Base-by-base conservation (phyloP, 2,113 vertebrate species). In the Verasper variegatus region DNA sequence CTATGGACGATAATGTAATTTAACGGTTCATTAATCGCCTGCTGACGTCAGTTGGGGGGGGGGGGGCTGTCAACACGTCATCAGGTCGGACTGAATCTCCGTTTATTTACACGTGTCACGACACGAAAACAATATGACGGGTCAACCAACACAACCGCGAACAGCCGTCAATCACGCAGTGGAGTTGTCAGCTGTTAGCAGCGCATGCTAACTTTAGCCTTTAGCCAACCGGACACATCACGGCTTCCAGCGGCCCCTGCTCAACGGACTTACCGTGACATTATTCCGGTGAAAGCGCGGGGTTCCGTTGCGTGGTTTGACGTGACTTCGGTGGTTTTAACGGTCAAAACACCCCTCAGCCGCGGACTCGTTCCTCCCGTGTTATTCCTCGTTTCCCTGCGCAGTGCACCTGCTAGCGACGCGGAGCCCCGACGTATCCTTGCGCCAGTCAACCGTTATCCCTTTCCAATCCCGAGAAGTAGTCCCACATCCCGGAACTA, bases 401-500 rank as follows among this genome's bases (percentile, higher is more conserved):
- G 78, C 56, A 60, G 55, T 88, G 82, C 92, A 93, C 92, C 90
- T 92, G 91, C 90, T 88, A 65, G 70, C 74, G 75, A 71, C 75
- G 80, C 40, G 78, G 57, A 24, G 26, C 86, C 72, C 61, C 75
- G 20, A 1, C 2, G 87, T 93, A 91, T 94, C 84, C 91, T 64
- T 77, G 55, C 93, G 83, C 91, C 40, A 8, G 3, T 23, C 3
- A 24, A 26, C n/a, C n/a, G 23, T 23, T 42, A 14, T 17, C n/a
- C 31, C 35, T 18, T 1, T 20, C 21, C 68, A n/a, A 64, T 57
- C 61, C 21, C 8, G 58, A 78, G 35, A 92, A 87, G 74, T 89
- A 90, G 92, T 84, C 63, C 91, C 81, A 65, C 51, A 86, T 90
- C 91, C 92, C 87, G 89, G 92, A 92, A 90, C 92, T 80, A 68